Evolutionary conservation across 2,113 vertebrate species (phyloP).

Genomic region (Pelobates fuscus): DNA sequence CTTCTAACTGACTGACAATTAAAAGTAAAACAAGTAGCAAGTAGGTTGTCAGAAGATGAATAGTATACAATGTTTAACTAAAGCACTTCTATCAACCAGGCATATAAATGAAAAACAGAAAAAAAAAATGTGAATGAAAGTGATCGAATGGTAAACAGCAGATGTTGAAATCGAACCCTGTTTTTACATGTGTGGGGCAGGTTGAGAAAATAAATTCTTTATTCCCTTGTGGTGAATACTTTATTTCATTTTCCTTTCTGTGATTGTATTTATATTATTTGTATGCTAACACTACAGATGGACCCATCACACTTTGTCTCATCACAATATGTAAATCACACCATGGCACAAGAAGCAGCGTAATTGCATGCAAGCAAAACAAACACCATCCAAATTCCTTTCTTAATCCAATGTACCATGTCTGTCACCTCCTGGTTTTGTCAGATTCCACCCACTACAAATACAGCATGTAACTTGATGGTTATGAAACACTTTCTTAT

Average conservation of each 20-base stretch:
- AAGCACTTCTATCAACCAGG: too few relatives aligned
- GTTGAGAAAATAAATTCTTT: conserved; percentile 43
- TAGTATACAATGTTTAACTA: too few relatives aligned
- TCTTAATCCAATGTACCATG: neutral
- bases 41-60: too few relatives aligned
- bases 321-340: conserved; percentile 29
- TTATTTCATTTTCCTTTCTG: conserved; percentile 18
- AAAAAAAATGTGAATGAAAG: neutral
- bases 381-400: conserved; percentile 35
- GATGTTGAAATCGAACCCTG: conserved; percentile 24
- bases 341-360: conserved; percentile 15
- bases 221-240: conserved; percentile 30
- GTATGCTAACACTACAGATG: conserved; percentile 30
- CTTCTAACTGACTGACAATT: too few relatives aligned
- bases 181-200: conserved; percentile 34
- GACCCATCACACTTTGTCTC: conserved; percentile 24
- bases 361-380: conserved; percentile 29
- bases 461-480: neutral
- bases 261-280: conserved; percentile 32
- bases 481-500: neutral
- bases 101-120: conserved; percentile 1
- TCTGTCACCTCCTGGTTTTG: conserved; percentile 26
- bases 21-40: too few relatives aligned
- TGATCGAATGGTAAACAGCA: conserved; percentile 21
- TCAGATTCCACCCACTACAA: neutral